Evolutionary conservation across 2,888 invertebrate species (phyloP).

Genomic region (Glaucopsyche alexis): DNA sequence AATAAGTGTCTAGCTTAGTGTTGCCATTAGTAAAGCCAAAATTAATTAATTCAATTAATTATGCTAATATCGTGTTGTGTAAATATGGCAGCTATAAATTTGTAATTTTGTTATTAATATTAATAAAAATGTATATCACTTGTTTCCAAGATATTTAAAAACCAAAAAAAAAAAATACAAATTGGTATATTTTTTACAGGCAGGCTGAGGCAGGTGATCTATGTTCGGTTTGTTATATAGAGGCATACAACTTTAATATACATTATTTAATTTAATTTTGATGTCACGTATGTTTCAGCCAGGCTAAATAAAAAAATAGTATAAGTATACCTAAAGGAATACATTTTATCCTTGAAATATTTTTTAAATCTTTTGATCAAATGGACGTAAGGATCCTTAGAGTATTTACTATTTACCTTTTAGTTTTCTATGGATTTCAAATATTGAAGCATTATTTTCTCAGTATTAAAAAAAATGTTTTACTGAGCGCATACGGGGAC

Average conservation of each 20-base stretch:
- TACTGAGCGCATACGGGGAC: background rate
- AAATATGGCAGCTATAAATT: constrained; percentile 61
- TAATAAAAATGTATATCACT: constrained; percentile 42
- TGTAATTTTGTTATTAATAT: constrained; percentile 47
- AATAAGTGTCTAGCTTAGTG: background rate
- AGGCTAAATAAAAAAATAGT: background rate
- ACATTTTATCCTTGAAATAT: no score
- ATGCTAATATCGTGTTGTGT: constrained; percentile 45
- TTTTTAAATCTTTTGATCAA: no score
- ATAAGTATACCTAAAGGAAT: background rate
- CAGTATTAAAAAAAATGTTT: constrained; percentile 1
- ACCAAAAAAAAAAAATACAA: constrained; percentile 26
- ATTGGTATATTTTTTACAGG: constrained; percentile 21
- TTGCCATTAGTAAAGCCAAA: constrained; percentile 45
- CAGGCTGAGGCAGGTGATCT: constrained; percentile 26
- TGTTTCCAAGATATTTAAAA: constrained; percentile 32
- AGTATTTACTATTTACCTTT: background rate
- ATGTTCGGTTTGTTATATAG: constrained; percentile 13
- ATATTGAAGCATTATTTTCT: background rate
- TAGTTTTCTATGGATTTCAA: background rate
- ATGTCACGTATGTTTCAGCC: background rate
- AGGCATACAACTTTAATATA: background rate
- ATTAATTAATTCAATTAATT: constrained; percentile 44
- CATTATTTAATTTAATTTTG: background rate
- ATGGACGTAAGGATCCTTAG: no score